Percentiles rank a stretch among this genome's conserved stretches.
phyloP scores from a whole-genome alignment of 2,113 vertebrate species.

The Varanus komodoensis region DNA sequence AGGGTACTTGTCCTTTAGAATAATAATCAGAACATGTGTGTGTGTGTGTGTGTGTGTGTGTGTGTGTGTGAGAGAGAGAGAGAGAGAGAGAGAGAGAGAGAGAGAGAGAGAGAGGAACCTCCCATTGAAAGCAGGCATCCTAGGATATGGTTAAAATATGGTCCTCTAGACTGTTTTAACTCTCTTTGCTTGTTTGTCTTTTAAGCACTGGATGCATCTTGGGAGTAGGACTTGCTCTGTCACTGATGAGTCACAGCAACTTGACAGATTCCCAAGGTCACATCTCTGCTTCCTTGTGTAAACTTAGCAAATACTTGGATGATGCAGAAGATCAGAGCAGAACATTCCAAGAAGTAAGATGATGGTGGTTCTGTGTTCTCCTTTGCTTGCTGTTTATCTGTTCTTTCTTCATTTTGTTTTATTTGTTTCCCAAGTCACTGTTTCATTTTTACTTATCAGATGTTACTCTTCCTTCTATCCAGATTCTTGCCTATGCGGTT shows the following conservation, averaged over 20 bases:
- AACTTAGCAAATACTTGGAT: slow-evolving; percentile 81
- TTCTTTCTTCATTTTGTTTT: not conserved
- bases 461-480: slow-evolving; percentile 27
- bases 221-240: slow-evolving; percentile 88
- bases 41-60: no score
- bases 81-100: no score
- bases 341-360: slow-evolving; percentile 89
- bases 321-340: slow-evolving; percentile 83
- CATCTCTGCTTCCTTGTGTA: slow-evolving; percentile 75
- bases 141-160: not conserved
- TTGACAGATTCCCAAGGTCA: slow-evolving; percentile 76
- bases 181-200: slow-evolving; percentile 4
- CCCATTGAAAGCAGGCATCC: not conserved
- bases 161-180: slow-evolving; percentile 7
- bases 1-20: not conserved
- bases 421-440: not conserved
- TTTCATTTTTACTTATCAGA: not conserved
- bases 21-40: not conserved
- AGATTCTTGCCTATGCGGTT: slow-evolving; percentile 91
- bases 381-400: not conserved
- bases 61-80: no score
- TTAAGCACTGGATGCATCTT: slow-evolving; percentile 87
- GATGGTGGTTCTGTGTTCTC: not conserved
- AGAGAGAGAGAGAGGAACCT: no score
- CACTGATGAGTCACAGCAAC: slow-evolving; percentile 84